phyloP scores from a whole-genome alignment of 1,140 invertebrate species.

The Zaprionus vittiger region DNA sequence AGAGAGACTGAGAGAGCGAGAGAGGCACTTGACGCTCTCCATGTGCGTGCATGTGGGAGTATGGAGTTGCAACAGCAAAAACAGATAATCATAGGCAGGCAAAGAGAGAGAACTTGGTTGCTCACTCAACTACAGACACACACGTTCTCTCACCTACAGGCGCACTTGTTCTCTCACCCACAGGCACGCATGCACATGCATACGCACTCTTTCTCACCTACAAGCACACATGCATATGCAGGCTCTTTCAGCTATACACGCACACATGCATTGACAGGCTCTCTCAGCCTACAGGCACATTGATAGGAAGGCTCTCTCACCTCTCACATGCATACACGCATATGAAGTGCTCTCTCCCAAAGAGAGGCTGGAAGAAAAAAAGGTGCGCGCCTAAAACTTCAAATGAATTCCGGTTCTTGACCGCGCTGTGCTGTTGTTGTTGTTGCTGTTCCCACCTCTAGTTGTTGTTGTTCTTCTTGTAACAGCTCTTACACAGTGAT shows the following conservation, averaged over 20 bases:
- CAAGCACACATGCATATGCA: neutral
- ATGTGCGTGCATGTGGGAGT: neutral
- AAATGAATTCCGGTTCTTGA: conserved; percentile 76
- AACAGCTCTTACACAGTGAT: conserved; percentile 23
- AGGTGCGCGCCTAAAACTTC: conserved; percentile 70
- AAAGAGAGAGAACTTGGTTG: neutral
- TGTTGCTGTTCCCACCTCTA: conserved; percentile 23
- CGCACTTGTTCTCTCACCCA: conserved; percentile 1
- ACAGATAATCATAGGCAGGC: neutral
- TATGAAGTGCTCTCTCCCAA: neutral
- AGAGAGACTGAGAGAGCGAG: neutral
- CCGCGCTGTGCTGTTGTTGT: conserved; percentile 33
- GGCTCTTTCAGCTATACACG: conserved; percentile 12
- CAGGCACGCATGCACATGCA: conserved; percentile 30
- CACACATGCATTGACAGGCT: neutral
- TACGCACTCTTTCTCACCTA: neutral
- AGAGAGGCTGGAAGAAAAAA: conserved; percentile 39
- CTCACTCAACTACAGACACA: neutral
- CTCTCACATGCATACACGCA: neutral
- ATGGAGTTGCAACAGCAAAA: neutral
- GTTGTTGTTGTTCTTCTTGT: conserved; percentile 22
- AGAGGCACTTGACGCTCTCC: neutral
- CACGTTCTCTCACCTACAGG: conserved; percentile 11
- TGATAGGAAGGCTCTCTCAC: neutral
- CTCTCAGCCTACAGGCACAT: too few relatives aligned